phyloP scores from a whole-genome alignment of 1,140 invertebrate genomes.

The Radopholus similis region DNA sequence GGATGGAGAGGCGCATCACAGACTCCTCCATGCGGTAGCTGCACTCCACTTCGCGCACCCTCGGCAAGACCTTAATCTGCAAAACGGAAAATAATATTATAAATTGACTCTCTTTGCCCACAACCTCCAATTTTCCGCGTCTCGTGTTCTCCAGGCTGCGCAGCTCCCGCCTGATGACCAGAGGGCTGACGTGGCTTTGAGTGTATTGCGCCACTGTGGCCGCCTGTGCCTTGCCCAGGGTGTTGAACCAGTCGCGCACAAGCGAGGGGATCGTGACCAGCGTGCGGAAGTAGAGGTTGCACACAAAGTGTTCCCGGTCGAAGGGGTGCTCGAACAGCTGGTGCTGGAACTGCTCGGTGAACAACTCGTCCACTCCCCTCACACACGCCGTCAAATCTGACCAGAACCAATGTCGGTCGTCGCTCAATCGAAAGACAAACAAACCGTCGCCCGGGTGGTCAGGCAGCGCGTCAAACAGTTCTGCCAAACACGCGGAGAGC shows the following conservation, averaged over 20 bases:
- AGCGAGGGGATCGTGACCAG: conserved; percentile 14
- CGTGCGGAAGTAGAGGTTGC: conserved; percentile 33
- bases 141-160: conserved; percentile 22
- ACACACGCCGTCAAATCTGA: neutral
- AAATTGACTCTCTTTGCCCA: neutral
- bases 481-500: neutral
- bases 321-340: neutral
- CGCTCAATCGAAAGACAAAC: neutral
- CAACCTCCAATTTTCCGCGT: conserved; percentile 15
- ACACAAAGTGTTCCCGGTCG: conserved; percentile 24
- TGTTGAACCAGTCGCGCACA: conserved; percentile 24
- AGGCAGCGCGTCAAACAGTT: conserved; percentile 14
- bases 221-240: conserved; percentile 1
- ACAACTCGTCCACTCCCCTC: neutral
- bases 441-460: neutral
- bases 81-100: neutral
- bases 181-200: conserved; percentile 20
- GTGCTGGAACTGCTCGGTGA: neutral
- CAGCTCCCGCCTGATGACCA: conserved; percentile 14
- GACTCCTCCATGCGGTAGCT: conserved; percentile 32
- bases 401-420: neutral
- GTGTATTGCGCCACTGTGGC: conserved; percentile 10
- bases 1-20: conserved; percentile 17
- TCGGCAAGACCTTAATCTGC: conserved; percentile 5
- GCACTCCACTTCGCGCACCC: conserved; percentile 29